Evolutionary conservation across 2,113 vertebrate genomes (phyloP), one percentile per base, ranked within the genome.

Genomic region (Aptenodytes patagonicus): DNA sequence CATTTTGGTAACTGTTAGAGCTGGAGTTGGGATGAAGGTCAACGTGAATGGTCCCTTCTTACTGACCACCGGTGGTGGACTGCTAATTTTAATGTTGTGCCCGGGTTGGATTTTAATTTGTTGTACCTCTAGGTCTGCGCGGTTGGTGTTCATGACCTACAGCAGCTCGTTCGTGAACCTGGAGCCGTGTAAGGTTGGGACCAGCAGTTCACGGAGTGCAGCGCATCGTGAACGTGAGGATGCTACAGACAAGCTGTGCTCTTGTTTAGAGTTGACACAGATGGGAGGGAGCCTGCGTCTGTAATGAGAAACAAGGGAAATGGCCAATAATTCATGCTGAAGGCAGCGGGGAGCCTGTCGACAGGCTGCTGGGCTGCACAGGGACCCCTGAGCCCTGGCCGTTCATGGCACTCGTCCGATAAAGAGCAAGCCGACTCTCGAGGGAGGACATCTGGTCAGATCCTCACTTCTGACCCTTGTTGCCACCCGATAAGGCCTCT

Each of bases 371-470:
- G 24, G 12, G 19, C 22, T 51, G 44, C 21, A 2, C 2, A 3
- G 51, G 11, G 10, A 19, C 3, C 10, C 25, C 24, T 5, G 11
- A 13, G 60, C 26, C 42, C 55, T 0, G 0, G 12, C 28, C 0
- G 0, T 13, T 28, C 0, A 5, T 32, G 40, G 28, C 21, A 17
- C 34, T 60, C 1, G 2, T 42, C 52, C 0, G 7, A 13, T 42
- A 18, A 44, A 44, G 44, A 89, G 17, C 29, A 31, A 51, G 31
- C 42, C 3, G 20, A 10, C 9, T 22, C 20, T 40, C 2, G 5
- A 13, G 24, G 7, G 51, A 34, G 47, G 77, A 62, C 16, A 5
- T 46, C 22, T 66, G 68, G 24, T 60, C 36, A 11, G 7, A 8
- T 46, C 76, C 46, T 25, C 17, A 8, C 18, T 38, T 38, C 25